These are phyloP conservation scores for Daphoenositta chrysoptera DNA, from an alignment of 2,113 vertebrate genomes.

Conservation along the genomic window DNA sequence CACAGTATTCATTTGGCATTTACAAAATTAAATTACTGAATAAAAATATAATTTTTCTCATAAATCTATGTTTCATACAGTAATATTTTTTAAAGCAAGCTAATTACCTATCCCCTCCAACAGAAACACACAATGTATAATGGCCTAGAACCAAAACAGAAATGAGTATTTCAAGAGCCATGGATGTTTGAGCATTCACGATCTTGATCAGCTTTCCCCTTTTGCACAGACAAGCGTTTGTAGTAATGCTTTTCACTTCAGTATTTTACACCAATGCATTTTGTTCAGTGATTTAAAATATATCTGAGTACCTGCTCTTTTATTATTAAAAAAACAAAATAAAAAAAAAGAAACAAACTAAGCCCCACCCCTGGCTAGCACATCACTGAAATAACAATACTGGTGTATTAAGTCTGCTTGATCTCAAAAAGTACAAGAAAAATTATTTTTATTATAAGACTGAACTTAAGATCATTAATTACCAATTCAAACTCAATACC, in stretches of 20 bases:
- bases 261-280: constrained; percentile 66
- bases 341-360: neutral
- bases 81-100: constrained; percentile 83
- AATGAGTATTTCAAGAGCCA: constrained; percentile 69
- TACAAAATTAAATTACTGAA: constrained; percentile 87
- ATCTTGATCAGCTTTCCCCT: constrained; percentile 50
- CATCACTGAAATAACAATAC: constrained; percentile 76
- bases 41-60: constrained; percentile 88
- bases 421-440: constrained; percentile 66
- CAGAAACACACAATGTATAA: constrained; percentile 66
- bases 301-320: constrained; percentile 68
- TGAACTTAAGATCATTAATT: constrained; percentile 69
- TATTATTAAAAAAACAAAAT: constrained; percentile 11
- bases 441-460: constrained; percentile 60
- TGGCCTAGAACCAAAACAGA: constrained; percentile 71
- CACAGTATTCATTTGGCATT: constrained; percentile 83
- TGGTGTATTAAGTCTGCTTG: constrained; percentile 69
- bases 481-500: constrained; percentile 73
- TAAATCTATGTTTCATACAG: constrained; percentile 82
- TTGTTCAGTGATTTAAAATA: constrained; percentile 74
- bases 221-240: constrained; percentile 64
- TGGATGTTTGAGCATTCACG: constrained; percentile 66
- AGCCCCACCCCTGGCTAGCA: constrained; percentile 26
- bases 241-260: constrained; percentile 82
- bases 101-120: constrained; percentile 61